These are phyloP conservation scores for Leucoraja ocellata DNA, from an alignment of 2,797 vertebrate species.

Conservation along the genomic window DNA sequence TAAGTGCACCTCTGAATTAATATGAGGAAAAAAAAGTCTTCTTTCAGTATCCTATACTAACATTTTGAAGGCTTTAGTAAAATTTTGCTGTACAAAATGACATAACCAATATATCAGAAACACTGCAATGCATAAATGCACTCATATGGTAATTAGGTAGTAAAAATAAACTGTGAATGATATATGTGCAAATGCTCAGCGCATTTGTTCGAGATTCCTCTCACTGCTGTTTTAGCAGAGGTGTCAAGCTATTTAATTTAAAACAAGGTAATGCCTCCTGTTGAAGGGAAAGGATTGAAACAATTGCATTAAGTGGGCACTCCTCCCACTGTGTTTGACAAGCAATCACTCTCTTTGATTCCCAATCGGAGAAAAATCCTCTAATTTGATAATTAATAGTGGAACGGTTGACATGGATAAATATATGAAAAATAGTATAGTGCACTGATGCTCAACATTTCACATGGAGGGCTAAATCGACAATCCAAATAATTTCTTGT, in stretches of 20 bases:
- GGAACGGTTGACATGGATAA: not conserved
- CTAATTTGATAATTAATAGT: slow-evolving; percentile 11
- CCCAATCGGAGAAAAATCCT: not conserved
- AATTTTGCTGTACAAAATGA: not conserved
- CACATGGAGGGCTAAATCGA: too few species aligned
- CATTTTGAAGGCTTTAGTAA: not conserved
- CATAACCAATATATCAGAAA: not conserved
- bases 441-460: too few species aligned
- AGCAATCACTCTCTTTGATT: not conserved
- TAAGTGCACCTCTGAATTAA: not conserved
- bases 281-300: not conserved
- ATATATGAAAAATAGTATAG: not conserved
- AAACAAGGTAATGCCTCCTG: not conserved
- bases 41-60: not conserved
- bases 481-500: too few species aligned
- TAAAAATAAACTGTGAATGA: not conserved
- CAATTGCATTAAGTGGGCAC: not conserved
- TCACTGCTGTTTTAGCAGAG: not conserved
- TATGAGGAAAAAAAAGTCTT: too few species aligned
- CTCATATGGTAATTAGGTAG: not conserved
- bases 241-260: slow-evolving; percentile 5
- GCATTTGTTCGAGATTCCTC: not conserved
- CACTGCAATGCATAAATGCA: not conserved
- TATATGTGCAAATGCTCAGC: not conserved
- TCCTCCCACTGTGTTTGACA: not conserved